Evolutionary conservation across 2,113 vertebrate species (phyloP), one percentile per base, ranked within the genome.

Genomic region (Strigops habroptila): DNA sequence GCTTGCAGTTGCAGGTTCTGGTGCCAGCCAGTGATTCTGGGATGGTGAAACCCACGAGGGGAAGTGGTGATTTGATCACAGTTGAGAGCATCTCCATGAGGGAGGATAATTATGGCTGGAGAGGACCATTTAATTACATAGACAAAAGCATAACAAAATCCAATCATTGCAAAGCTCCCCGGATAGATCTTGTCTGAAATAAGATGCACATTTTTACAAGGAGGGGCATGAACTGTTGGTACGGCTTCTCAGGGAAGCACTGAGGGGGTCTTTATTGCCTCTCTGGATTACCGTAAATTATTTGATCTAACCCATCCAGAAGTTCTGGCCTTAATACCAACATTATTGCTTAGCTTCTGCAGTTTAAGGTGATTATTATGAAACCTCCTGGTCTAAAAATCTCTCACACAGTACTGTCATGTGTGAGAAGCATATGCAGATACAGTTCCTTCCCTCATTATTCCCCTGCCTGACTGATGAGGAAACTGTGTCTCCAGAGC

Each of bases 391-490:
- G 23, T 77, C 70, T 93, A 71, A 68, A 77, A 94, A 70, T 64
- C 23, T 52, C 9, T 86, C 73, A 64, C 22, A 52, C 2, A 3
- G 33, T 35, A 30, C 33, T 60, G 18, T n/a, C 63, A 39, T 3
- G 7, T 53, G 9, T 74, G 27, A 77, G 37, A 52, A 39, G 55
- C 0, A 0, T 30, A 59, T 0, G 11, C 6, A 25, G 19, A 53
- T 35, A 21, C n/a, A 71, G 91, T 31, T 5, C 5, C 25, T 70
- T 49, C 44, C 19, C 5, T 76, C 37, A 5, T 70, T 82, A 62
- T 43, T 82, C 7, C n/a, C 23, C 39, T 86, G 33, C 21, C 35
- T 78, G 59, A 37, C 18, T 14, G 9, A 74, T 0, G 6, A 90
- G 23, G 31, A 63, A 63, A 28, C 21, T 73, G 30, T 62, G 21